Evolutionary conservation across 2,797 vertebrate species (phyloP), one percentile per base, ranked within the genome.

Genomic region (Mus spretus): DNA sequence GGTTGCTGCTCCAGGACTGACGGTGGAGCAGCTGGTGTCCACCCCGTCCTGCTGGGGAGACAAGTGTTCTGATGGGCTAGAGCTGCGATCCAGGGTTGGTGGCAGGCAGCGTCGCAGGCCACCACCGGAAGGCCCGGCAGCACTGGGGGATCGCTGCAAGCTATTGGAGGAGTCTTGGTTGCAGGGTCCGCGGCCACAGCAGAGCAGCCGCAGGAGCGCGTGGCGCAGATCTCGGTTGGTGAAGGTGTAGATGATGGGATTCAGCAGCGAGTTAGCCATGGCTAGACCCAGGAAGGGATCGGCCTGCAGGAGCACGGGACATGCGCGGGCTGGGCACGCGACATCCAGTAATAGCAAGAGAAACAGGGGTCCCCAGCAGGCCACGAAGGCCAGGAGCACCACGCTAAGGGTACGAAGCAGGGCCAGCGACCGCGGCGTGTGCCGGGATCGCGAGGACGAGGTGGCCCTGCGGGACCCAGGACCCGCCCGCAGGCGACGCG

Each of bases 301-400:
- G 0, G 99, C 99, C 91, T 99, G 99, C 93, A 98, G 98, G 83
- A 99, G 99, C 70, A 99, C 91, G 0, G 75, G 53, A 95, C 99
- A 99, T 2, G 86, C 65, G 1, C 95, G 97, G 0, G 98, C 98
- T 0, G 98, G 97, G 87, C 99, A 99, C 77, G 99, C 98, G 77
- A 99, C 99, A 89, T 99, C 99, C 63, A 99, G 84, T 11, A 99
- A 97, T 6, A 99, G 98, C 65, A 99, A 98, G 47, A 99, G 89
- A 91, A 99, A 99, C 72, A 99, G 99, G 0, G 99, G 99, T 10
- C 99, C 97, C 99, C 99, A 99, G 59, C 99, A 99, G n/a, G 93
- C 98, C 12, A 99, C 99, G 95, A 99, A 99, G 87, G 99, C 99
- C 1, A 99, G 99, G 50, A 99, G 98, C 85, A 99, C 99, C 11